Conservation (phyloP, 2,797 vertebrate genomes). For the Coranthus polyacanthus region DNA sequence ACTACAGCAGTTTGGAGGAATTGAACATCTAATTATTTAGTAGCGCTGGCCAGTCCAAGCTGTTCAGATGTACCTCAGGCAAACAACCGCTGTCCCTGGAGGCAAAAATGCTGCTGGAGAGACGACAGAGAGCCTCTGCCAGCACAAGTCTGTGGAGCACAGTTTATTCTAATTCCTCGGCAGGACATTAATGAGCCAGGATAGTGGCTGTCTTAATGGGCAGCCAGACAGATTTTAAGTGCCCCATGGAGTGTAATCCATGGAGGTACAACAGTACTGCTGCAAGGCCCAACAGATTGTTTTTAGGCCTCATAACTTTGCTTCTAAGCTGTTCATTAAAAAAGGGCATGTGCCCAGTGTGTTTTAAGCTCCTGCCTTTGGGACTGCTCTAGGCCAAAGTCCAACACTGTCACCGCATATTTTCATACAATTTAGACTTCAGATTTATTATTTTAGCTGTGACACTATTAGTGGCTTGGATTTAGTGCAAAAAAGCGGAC, state of each 20-base stretch:
- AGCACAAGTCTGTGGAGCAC: conserved; percentile 47
- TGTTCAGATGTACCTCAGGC: conserved; percentile 65
- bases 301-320: conserved; percentile 60
- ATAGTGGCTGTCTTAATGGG: conserved; percentile 75
- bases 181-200: conserved; percentile 77
- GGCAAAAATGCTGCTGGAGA: conserved; percentile 69
- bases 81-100: conserved; percentile 75
- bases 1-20: conserved; percentile 50
- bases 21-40: conserved; percentile 66
- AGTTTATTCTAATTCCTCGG: conserved; percentile 75
- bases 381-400: conserved; percentile 21
- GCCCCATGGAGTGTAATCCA: conserved; percentile 76
- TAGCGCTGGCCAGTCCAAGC: conserved; percentile 61
- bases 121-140: conserved; percentile 48
- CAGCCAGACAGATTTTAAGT: conserved; percentile 79
- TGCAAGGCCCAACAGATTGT: conserved; percentile 72
- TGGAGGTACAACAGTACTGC: conserved; percentile 69
- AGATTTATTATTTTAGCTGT: conserved; percentile 21
- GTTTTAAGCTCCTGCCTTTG: conserved; percentile 41
- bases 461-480: not conserved
- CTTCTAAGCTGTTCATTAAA: conserved; percentile 71
- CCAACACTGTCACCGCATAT: conserved; percentile 12
- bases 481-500: not conserved
- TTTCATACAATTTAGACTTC: conserved; percentile 19
- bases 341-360: conserved; percentile 33